Conservation (phyloP, 2,797 vertebrate genomes). For the Halcyon badia region DNA sequence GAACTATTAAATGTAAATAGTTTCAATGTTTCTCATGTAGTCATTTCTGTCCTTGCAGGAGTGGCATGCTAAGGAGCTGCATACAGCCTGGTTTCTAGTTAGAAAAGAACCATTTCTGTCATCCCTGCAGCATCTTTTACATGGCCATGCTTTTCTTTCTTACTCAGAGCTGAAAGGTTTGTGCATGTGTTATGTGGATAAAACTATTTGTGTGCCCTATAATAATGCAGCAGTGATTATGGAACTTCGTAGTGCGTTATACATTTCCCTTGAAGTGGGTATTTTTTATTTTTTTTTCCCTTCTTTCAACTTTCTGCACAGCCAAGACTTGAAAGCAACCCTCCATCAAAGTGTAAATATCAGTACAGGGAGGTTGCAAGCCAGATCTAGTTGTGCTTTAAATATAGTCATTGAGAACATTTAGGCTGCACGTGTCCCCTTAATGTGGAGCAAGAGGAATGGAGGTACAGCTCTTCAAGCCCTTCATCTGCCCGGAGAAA, state of each 20-base stretch:
- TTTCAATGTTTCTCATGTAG: not conserved
- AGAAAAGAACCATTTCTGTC: not conserved
- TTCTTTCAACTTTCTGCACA: not conserved
- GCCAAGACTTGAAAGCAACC: not conserved
- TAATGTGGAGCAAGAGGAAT: not conserved
- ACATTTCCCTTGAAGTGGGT: not conserved
- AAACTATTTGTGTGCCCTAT: not conserved
- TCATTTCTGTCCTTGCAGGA: not conserved
- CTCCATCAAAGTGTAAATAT: not conserved
- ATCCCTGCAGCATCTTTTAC: not conserved
- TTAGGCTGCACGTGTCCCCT: not conserved
- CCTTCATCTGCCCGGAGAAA: not conserved
- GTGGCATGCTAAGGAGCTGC: not conserved
- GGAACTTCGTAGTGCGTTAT: not conserved
- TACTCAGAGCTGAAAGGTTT: not conserved
- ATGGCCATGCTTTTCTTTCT: not conserved
- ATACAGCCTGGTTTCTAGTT: fast-evolving
- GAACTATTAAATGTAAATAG: not conserved
- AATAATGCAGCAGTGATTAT: not conserved
- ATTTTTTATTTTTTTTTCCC: not conserved
- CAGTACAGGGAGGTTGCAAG: not conserved
- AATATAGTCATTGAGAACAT: not conserved
- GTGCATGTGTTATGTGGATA: not conserved
- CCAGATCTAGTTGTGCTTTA: not conserved
- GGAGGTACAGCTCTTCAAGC: not conserved